Evolutionary conservation across 2,113 vertebrate genomes (phyloP).

Genomic region (Ivindomyrus marchei): DNA sequence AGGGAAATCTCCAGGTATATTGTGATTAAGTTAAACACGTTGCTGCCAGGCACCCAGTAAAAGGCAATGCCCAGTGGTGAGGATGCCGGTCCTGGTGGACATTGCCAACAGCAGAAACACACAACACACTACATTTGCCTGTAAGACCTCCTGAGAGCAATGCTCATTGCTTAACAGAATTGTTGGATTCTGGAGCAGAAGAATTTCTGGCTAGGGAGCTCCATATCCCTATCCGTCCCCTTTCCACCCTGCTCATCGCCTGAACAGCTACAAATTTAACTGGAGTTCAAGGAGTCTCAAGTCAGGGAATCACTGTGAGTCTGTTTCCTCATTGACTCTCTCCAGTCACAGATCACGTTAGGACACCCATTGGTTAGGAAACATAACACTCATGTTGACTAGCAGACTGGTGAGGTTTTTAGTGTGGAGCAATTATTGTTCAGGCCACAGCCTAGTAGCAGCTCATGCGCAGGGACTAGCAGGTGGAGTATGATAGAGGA

Average conservation of each 20-base stretch:
- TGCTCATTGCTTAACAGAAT: neutral
- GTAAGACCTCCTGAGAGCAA: neutral
- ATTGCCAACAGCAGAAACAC: neutral
- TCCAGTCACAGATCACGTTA: neutral
- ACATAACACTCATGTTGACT: neutral
- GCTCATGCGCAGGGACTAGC: neutral
- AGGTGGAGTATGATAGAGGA: neutral
- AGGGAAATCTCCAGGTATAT: neutral
- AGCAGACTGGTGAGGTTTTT: neutral
- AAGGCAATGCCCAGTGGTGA: neutral
- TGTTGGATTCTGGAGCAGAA: neutral
- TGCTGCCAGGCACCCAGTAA: neutral
- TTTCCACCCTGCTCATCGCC: neutral
- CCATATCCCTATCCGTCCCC: neutral
- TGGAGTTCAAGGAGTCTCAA: neutral
- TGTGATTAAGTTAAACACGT: neutral
- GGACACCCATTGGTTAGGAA: neutral
- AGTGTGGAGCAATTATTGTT: neutral
- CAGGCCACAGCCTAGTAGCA: neutral
- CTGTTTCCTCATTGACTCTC: neutral
- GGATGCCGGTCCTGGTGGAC: neutral
- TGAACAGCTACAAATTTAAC: neutral
- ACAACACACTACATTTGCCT: neutral
- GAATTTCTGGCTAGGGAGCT: neutral
- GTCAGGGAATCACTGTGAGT: neutral